Base-by-base conservation (phyloP, 2,888 invertebrate species). In the Petrophora chlorosata region DNA sequence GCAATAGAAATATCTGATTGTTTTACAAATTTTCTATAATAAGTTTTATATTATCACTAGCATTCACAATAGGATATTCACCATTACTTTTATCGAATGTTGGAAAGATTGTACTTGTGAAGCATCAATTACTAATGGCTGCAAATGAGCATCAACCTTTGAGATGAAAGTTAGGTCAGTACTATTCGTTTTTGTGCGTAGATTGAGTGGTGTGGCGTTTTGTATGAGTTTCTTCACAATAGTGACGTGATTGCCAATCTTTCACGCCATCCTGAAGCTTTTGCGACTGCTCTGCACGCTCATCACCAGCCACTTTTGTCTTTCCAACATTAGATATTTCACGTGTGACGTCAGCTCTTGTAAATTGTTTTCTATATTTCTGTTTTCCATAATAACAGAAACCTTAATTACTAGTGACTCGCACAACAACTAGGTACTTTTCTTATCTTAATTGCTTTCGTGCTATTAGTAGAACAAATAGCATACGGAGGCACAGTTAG, bases 21-120 rank as follows among this genome's bases (percentile, higher is more conserved):
- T 1, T 12, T 22, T 8, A 38, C 7, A 17, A 40, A 35, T 19
- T 33, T 25, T 13, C 17, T 16, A 16, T 34, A 38, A 30, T 53
- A 53, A 58, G 52, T 35, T 53, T 46, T 50, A 47, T 30, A 48
- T 50, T 32, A 52, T 59, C 47, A 59, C 47, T 63, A 60, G 52
- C 47, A 19, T 63, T 61, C 49, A 67, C 64, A 60, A 38, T 63
- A 61, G 36, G 38, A 53, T 10, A 32, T 17, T 48, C 48, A 64
- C 63, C 55, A 61, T 47, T 66, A 67, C 63, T 68, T 67, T 70
- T 75, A 79, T 82, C 76, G 67, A 82, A 82, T 85, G 85, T 86
- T 85, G 85, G 85, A 91, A 81, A 91, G 92, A 79, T 92, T 76
- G 32, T 76, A 79, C 77, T n/a, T n/a, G n/a, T 61, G 73, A 64